Conservation (phyloP, 2,113 vertebrate genomes). For the Echinops telfairi region DNA sequence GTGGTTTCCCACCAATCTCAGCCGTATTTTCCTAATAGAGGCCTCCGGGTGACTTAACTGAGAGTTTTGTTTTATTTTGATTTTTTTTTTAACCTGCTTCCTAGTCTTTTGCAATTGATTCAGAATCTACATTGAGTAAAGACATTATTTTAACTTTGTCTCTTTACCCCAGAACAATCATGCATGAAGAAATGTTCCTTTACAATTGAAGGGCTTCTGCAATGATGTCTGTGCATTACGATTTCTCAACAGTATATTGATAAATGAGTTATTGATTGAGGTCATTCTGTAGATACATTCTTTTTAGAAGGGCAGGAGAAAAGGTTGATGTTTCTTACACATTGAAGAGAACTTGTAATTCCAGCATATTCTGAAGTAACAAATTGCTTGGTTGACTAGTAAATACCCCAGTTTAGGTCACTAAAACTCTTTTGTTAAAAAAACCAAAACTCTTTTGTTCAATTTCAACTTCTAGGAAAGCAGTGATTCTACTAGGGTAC, state of each 20-base stretch:
- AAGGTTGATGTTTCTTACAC: neutral
- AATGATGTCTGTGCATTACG: neutral
- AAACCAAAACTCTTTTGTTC: neutral
- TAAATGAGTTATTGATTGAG: neutral
- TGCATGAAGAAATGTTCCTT: conserved; percentile 3
- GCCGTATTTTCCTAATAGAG: neutral
- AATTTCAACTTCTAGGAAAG: neutral
- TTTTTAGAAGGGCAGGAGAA: neutral
- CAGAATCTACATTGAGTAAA: neutral
- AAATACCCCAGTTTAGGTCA: neutral
- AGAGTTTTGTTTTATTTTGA: conserved; percentile 16
- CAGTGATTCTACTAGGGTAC: neutral
- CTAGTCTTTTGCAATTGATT: neutral
- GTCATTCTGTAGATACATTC: neutral
- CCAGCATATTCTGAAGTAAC: neutral
- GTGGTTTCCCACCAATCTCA: neutral
- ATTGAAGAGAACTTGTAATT: conserved; percentile 1
- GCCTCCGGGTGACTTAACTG: neutral
- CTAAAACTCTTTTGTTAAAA: neutral
- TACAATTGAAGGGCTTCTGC: neutral
- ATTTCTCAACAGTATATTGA: neutral
- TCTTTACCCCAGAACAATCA: neutral
- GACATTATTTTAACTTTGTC: neutral
- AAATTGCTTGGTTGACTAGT: neutral
- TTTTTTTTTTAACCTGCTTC: neutral